Evolutionary conservation across 2,797 vertebrate genomes (phyloP).

Genomic region (Arctocebus calabarensis): DNA sequence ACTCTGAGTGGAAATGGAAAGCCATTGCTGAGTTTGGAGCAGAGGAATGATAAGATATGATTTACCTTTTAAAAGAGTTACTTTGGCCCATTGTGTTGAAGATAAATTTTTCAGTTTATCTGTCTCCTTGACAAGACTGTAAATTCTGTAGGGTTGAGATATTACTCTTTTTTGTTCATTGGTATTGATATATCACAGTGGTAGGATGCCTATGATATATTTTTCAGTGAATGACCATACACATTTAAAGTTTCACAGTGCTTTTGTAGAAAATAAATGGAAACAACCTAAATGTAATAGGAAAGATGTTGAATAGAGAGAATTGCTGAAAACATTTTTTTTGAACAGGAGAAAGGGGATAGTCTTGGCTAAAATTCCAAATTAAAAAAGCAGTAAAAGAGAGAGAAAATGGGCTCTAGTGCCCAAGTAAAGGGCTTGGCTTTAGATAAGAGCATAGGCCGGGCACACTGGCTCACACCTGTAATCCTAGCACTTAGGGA

Average conservation of each 20-base stretch:
- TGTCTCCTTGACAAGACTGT: background rate
- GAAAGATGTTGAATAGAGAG: background rate
- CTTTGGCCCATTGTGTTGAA: background rate
- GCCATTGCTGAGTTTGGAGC: background rate
- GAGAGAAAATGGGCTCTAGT: background rate
- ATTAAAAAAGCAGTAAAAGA: background rate
- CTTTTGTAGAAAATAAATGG: constrained; percentile 12
- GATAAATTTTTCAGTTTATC: background rate
- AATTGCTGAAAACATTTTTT: background rate
- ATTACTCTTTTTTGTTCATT: background rate
- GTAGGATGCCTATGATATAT: background rate
- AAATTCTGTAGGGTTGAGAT: background rate
- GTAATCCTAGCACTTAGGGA: too few relatives aligned
- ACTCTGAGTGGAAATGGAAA: background rate
- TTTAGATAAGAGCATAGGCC: background rate
- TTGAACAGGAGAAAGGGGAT: constrained; percentile 28
- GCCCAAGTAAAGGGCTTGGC: background rate
- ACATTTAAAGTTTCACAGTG: background rate
- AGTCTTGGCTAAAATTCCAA: too few relatives aligned
- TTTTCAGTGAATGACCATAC: background rate
- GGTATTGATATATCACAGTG: background rate
- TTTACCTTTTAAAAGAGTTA: background rate
- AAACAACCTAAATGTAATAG: background rate
- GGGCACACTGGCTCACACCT: too few relatives aligned
- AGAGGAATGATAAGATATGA: background rate